phyloP scores from a whole-genome alignment of 1,140 invertebrate genomes.

The Macrotrachela quadricornifera region DNA sequence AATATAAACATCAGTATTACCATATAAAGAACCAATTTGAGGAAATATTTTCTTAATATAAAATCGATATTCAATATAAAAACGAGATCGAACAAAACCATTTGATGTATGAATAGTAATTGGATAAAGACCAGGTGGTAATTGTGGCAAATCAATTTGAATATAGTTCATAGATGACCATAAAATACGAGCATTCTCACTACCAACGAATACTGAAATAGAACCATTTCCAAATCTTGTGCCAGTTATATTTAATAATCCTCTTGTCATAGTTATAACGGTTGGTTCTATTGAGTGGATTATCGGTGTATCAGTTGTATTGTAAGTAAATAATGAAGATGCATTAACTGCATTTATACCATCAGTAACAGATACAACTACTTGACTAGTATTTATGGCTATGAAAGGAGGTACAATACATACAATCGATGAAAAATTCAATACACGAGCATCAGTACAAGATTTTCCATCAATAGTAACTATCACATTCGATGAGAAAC shows the following conservation, averaged over 20 bases:
- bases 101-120: neutral
- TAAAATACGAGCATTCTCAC: neutral
- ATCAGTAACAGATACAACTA: too few relatives aligned
- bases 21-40: constrained; percentile 9
- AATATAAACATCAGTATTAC: constrained; percentile 18
- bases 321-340: too few relatives aligned
- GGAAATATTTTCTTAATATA: constrained; percentile 1
- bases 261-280: constrained; percentile 4
- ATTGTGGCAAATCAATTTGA: constrained; percentile 9
- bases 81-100: neutral
- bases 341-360: too few relatives aligned
- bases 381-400: too few relatives aligned
- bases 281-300: too few relatives aligned
- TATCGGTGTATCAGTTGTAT: too few relatives aligned
- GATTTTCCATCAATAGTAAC: neutral
- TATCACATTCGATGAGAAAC: neutral
- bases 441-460: constrained; percentile 5
- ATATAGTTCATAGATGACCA: constrained; percentile 10
- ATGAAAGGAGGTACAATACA: too few relatives aligned
- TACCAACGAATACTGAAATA: too few relatives aligned
- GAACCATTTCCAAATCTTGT: constrained; percentile 11
- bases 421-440: neutral
- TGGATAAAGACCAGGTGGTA: constrained; percentile 12
- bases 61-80: constrained; percentile 5
- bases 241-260: constrained; percentile 13